Evolutionary conservation across 2,797 vertebrate genomes (phyloP), one percentile per base, ranked within the genome.

Genomic region (Liasis olivaceus): DNA sequence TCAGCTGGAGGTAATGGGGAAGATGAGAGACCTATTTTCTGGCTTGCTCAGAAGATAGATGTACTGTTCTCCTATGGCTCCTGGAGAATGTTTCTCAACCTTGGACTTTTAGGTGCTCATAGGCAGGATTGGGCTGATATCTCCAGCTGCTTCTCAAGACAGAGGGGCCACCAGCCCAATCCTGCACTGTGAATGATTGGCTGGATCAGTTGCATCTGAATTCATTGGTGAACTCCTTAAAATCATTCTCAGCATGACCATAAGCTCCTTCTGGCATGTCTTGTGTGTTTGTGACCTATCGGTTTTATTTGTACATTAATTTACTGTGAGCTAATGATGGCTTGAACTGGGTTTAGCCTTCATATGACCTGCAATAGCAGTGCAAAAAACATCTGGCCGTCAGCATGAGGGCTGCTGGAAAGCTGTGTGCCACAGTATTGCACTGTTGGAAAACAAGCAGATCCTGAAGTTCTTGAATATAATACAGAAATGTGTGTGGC

Each of bases 1-100:
- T 13, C 63, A 89, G 47, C 12, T 22, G 88, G 63, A n/a, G 26
- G 15, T 59, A 59, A 28, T 26, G 89, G 36, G n/a, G 4, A 47
- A 5, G 13, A 64, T 12, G 14, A 31, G 20, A 54, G 14, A 59
- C 24, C 31, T 28, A 14, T 77, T 54, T 14, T 66, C 28, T 28
- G n/a, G 17, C 47, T 20, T n/a, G 47, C 54, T 28, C 15, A 56
- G 47, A 58, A 14, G 28, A 54, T 66, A 24, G 26, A 60, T 14
- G 8, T 26, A 92, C 92, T 96, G 58, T 96, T 96, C 96, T 95
- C 96, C 95, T 94, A 95, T 93, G 87, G 12, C 31, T 62, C 59
- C 9, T 17, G 15, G 28, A 36, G 56, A 51, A 63, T 36, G 3
- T 89, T 36, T 13, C 26, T 36, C 64, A 58, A 9, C 54, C 22